Base-by-base conservation (phyloP, 64 coral and sea anemone species). In the Trachythela sp. region DNA sequence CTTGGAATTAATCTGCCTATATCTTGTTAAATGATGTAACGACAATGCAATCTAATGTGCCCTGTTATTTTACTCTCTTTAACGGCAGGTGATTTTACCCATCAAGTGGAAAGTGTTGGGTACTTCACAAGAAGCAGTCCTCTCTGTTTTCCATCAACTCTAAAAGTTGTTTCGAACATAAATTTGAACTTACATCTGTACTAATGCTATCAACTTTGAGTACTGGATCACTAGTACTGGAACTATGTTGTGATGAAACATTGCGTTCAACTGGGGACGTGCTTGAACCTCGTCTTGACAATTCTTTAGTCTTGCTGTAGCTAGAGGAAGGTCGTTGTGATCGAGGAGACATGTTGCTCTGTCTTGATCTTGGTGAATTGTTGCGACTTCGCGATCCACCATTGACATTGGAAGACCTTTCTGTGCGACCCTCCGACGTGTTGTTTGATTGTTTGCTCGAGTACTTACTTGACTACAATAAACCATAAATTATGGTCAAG, bases 301-400 rank as follows among this genome's bases (percentile, higher is more conserved):
- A 41, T 58, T 99, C 96, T 95, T 92, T 94, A 36, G 93, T 89
- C 87, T 94, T 89, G 75, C 87, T 93, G 56, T 94, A 91, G 26
- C 88, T 75, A 7, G 83, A 93, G 90, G 94, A 94, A 15, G 93
- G 80, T 75, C 96, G 94, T 67, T 93, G 94, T 85, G 90, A 86
- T 77, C 96, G 93, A 42, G 96, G 91, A 26, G 96, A 99, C 45
- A 87, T 89, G 84, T 99, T 99, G 58, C 90, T 85, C 64, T 97
- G 92, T 50, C 93, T 92, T 84, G 93, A 71, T 42, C 89, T 56
- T 13, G 92, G 92, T 37, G 92, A 94, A 70, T 56, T 94, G 89
- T 88, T 89, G 27, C 89, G 85, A 83, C 90, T 92, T 87, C 85
- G 70, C 42, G 90, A 92, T 64, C 90, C 90, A 76, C 71, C 75